Evolutionary conservation across 2,797 vertebrate species (phyloP).

Genomic region (Siniperca undulata): DNA sequence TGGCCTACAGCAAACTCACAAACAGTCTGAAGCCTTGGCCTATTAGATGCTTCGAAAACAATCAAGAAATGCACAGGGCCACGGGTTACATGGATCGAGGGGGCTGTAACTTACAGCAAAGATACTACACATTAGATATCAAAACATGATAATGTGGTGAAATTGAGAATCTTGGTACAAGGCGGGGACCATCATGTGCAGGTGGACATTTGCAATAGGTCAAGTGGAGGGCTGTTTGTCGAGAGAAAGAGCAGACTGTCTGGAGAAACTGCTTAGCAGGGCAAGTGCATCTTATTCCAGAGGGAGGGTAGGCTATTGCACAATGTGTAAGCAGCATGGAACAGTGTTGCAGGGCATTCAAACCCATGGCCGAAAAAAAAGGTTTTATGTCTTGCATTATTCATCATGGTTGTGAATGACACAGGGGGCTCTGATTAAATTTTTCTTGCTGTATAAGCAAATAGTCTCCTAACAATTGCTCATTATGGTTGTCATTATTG

Average conservation of each 20-base stretch:
- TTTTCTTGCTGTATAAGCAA: constrained; percentile 24
- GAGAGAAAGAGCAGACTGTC: constrained; percentile 49
- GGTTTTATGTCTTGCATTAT: constrained; percentile 48
- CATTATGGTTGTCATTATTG: constrained; percentile 14
- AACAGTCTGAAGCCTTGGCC: constrained; percentile 20
- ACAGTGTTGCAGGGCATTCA: constrained; percentile 27
- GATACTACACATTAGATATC: constrained; percentile 32
- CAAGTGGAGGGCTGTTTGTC: constrained; percentile 40
- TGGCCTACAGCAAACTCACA: constrained; percentile 57
- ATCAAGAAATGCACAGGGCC: constrained; percentile 31
- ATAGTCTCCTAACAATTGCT: background rate
- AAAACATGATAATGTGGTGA: constrained; percentile 43
- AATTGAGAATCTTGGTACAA: constrained; percentile 35
- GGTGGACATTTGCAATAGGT: constrained; percentile 52
- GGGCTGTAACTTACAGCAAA: background rate
- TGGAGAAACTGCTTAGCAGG: constrained; percentile 33
- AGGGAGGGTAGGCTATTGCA: background rate
- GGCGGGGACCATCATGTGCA: constrained; percentile 23
- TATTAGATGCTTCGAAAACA: constrained; percentile 49
- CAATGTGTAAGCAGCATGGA: constrained; percentile 27
- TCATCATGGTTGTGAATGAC: constrained; percentile 43
- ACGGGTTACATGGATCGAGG: background rate
- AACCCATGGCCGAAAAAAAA: constrained; percentile 13
- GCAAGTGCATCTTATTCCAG: background rate
- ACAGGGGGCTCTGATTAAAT: constrained; percentile 36